Conservation (phyloP, 2,113 vertebrate genomes). For the Lipophrys pholis region DNA sequence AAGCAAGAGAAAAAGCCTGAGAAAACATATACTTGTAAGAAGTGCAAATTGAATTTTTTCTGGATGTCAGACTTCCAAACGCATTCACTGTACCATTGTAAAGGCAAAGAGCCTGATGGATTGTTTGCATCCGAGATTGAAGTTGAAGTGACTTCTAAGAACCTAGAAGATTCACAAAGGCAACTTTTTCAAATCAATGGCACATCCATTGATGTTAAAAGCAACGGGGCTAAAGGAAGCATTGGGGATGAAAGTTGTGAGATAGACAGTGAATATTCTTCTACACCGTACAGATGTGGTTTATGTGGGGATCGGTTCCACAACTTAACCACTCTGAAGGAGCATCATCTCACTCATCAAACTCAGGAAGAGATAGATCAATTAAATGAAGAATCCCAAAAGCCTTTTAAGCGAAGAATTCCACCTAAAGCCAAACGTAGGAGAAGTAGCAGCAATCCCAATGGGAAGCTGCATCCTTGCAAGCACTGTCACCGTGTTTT, state of each 20-base stretch:
- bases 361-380: slow-evolving; percentile 75
- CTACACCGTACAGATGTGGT: slow-evolving; percentile 81
- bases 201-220: slow-evolving; percentile 49
- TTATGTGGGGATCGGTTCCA: slow-evolving; percentile 82
- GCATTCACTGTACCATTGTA: slow-evolving; percentile 81
- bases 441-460: slow-evolving; percentile 54
- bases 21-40: slow-evolving; percentile 80
- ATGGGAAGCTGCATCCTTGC: slow-evolving; percentile 80
- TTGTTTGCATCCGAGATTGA: slow-evolving; percentile 50
- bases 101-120: slow-evolving; percentile 62
- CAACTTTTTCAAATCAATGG: slow-evolving; percentile 64
- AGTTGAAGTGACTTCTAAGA: slow-evolving; percentile 46
- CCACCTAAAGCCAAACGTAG: slow-evolving; percentile 49
- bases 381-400: slow-evolving; percentile 66
- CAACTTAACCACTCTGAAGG: slow-evolving; percentile 74
- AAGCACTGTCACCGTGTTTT: slow-evolving; percentile 83
- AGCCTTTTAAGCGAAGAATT: slow-evolving; percentile 46
- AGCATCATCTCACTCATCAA: slow-evolving; percentile 80
- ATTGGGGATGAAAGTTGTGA: slow-evolving; percentile 24
- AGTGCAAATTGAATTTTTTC: slow-evolving; percentile 82
- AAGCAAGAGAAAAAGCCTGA: slow-evolving; percentile 68
- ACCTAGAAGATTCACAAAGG: slow-evolving; percentile 18
- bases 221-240: slow-evolving; percentile 27
- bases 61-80: slow-evolving; percentile 86
- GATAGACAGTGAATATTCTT: slow-evolving; percentile 34